Evolutionary conservation across 2,888 invertebrate genomes (phyloP).

Genomic region (Hanleya hanleyi): DNA sequence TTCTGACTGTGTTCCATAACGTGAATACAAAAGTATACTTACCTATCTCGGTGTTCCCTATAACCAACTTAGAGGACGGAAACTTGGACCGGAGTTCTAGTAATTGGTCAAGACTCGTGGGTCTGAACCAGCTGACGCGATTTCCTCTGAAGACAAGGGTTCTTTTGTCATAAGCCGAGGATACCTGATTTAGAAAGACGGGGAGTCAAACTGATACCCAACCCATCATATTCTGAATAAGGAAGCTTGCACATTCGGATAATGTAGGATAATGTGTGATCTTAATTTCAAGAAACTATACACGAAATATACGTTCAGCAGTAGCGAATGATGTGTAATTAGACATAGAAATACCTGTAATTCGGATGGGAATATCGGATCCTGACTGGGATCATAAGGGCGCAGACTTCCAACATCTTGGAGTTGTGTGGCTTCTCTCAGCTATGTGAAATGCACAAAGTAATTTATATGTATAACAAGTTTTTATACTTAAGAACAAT

Average conservation of each 20-base stretch:
- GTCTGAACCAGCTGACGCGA: constrained; percentile 84
- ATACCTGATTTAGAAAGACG: not conserved
- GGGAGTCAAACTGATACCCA: not conserved
- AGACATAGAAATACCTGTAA: not conserved
- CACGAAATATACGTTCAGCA: too few relatives aligned
- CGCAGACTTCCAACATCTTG: not conserved
- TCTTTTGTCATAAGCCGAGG: not conserved
- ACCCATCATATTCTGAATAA: not conserved
- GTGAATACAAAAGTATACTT: constrained; percentile 16
- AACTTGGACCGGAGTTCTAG: constrained; percentile 80
- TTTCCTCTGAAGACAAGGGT: constrained; percentile 74
- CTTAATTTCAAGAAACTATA: too few relatives aligned
- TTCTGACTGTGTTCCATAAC: too few relatives aligned
- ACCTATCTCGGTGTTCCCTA: constrained; percentile 93
- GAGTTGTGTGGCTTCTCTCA: not conserved
- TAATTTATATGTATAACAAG: too few relatives aligned
- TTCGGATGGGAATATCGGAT: not conserved
- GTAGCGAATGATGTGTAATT: not conserved
- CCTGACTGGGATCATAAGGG: not conserved
- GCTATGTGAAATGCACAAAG: not conserved
- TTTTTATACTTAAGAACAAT: too few relatives aligned
- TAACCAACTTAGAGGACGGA: constrained; percentile 77
- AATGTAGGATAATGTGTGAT: too few relatives aligned
- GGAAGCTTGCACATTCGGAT: too few relatives aligned
- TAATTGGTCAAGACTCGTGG: constrained; percentile 80